Evolutionary conservation across 2,113 vertebrate genomes (phyloP), one percentile per base, ranked within the genome.

Genomic region (Casuarius casuarius): DNA sequence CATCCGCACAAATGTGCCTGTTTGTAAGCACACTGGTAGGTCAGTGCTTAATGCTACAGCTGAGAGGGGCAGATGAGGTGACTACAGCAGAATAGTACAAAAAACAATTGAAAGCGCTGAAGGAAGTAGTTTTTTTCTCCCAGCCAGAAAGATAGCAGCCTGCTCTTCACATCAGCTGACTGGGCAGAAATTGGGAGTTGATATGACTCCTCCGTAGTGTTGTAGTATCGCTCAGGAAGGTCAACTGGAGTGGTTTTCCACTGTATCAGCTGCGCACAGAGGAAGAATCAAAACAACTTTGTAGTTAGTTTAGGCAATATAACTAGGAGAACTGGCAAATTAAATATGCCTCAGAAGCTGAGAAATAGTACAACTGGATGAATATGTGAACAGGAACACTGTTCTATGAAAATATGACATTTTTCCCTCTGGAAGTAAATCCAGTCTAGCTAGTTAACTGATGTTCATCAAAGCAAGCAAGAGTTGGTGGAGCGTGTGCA

Each of bases 1-100:
- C 48, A 72, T 84, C 76, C 84, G 40, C 48, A 42, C 5, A 5
- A 73, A 66, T 25, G 14, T 79, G 84, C 48, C 77, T 78, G 59
- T 94, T 96, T 94, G 83, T 89, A 95, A 90, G 88, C 88, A 52
- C 65, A 12, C 51, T 77, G 63, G 62, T 93, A 84, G 77, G 59
- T 80, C 73, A 48, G 66, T 77, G 83, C 94, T 65, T 82, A n/a
- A 48, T 70, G 52, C 94, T 94, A 93, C 96, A 92, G 7, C 74
- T 44, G 91, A 49, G 79, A 76, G 89, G 91, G 94, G 86, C 91
- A 91, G 78, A 76, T 68, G 92, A 95, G 95, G 94, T 94, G 80
- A 92, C 65, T 22, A 31, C 49, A 78, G 81, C 40, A 13, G 59
- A 73, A 52, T 48, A 28, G 66, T 82, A 92, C 73, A 76, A 78